These are phyloP conservation scores for Spea bombifrons DNA, from an alignment of 2,113 vertebrate genomes.

Conservation along the genomic window DNA sequence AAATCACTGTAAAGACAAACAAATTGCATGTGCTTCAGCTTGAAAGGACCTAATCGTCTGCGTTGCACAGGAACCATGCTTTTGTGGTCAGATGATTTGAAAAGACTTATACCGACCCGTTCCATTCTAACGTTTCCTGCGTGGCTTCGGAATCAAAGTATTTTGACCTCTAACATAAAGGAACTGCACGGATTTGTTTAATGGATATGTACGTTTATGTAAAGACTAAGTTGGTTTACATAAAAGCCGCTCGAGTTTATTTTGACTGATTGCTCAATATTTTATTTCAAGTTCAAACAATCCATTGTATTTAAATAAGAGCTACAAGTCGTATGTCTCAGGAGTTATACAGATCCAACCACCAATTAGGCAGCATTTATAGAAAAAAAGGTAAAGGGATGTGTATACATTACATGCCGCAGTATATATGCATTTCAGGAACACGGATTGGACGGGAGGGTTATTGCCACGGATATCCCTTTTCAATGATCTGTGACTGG, in stretches of 20 bases:
- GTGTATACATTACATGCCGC: too few relatives aligned
- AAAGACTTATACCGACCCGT: neutral
- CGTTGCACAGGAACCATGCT: neutral
- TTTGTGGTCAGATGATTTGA: conserved; percentile 6
- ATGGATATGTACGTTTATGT: conserved; percentile 28
- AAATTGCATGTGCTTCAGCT: too few relatives aligned
- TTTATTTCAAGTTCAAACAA: conserved; percentile 4
- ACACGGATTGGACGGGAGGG: too few relatives aligned
- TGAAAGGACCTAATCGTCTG: too few relatives aligned
- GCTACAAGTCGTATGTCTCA: neutral
- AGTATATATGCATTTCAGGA: too few relatives aligned
- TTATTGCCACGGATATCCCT: too few relatives aligned
- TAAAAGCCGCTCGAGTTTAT: conserved; percentile 21
- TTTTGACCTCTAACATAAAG: conserved; percentile 29
- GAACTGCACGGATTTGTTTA: conserved; percentile 27
- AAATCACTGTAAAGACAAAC: too few relatives aligned
- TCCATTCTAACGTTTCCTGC: neutral
- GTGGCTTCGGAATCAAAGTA: conserved; percentile 17
- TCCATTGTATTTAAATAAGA: neutral
- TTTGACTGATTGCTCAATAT: conserved; percentile 30
- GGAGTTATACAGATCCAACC: neutral
- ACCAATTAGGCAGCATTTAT: neutral
- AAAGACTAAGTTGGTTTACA: conserved; percentile 22
- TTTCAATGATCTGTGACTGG: too few relatives aligned
- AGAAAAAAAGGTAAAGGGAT: neutral